Conservation (phyloP, 2,797 vertebrate genomes). For the Schizopygopsis malacanthus region DNA sequence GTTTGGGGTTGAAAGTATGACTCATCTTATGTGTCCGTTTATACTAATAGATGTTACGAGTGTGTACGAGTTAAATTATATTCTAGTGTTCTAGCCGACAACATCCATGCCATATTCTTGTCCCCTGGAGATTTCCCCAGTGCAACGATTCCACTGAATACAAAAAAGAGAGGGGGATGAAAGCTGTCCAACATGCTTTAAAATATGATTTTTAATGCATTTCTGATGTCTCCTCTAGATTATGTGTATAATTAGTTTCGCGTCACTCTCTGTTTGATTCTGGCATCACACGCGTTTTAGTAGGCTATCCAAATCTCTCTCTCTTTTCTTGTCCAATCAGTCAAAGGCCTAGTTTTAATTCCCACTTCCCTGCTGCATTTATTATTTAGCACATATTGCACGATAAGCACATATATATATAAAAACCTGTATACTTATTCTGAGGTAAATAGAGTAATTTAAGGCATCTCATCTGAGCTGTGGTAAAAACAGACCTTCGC, state of each 20-base stretch:
- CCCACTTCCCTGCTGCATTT: slow-evolving; percentile 32
- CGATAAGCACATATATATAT: slow-evolving; percentile 55
- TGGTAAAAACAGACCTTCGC: background rate
- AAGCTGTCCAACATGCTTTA: background rate
- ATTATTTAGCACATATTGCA: slow-evolving; percentile 53
- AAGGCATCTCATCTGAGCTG: slow-evolving; percentile 32
- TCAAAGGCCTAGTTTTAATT: slow-evolving; percentile 39
- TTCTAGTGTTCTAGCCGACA: background rate
- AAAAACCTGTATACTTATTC: slow-evolving; percentile 48
- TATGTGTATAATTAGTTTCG: background rate
- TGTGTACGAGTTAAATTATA: background rate
- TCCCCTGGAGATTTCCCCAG: background rate
- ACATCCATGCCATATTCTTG: background rate
- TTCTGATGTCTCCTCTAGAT: background rate
- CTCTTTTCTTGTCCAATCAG: background rate
- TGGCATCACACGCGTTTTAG: background rate
- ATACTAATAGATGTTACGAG: background rate
- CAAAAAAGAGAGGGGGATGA: background rate
- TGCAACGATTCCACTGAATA: background rate
- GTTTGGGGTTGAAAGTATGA: background rate
- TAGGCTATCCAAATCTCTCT: background rate
- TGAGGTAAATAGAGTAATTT: slow-evolving; percentile 37
- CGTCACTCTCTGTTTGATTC: background rate
- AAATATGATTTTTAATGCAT: background rate
- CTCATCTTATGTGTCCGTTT: background rate